Conservation (phyloP, 2,113 vertebrate genomes). For the Egretta garzetta region DNA sequence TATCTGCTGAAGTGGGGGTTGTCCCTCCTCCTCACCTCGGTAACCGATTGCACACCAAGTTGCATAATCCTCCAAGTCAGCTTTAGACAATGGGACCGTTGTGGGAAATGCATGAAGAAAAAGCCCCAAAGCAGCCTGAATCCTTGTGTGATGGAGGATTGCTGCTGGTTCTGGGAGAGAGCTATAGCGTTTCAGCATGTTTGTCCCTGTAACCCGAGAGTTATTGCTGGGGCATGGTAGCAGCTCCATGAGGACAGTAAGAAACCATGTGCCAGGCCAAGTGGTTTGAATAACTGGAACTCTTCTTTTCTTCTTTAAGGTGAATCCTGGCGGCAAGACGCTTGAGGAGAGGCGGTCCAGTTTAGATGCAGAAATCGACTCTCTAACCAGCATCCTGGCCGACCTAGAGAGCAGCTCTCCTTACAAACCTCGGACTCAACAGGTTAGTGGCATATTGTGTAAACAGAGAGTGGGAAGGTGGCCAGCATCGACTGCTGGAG, state of each 20-base stretch:
- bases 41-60: not conserved
- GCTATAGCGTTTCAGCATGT: not conserved
- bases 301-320: slow-evolving; percentile 51
- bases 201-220: not conserved
- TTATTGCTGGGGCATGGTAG: not conserved
- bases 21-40: not conserved
- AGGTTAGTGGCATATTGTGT: slow-evolving; percentile 71
- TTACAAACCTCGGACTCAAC: slow-evolving; percentile 87
- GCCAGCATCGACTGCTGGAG: slow-evolving; percentile 35
- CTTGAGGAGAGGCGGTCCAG: slow-evolving; percentile 93
- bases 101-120: not conserved
- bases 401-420: slow-evolving; percentile 98
- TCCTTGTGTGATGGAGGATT: not conserved
- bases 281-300: not conserved
- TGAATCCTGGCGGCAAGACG: slow-evolving; percentile 88
- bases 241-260: not conserved
- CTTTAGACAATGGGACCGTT: not conserved
- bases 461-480: not conserved
- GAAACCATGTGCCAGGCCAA: not conserved
- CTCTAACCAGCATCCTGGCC: slow-evolving; percentile 92
- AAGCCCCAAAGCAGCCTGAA: not conserved
- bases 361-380: slow-evolving; percentile 96
- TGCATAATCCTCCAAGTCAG: not conserved
- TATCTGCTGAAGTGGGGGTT: accelerated
- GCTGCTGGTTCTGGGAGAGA: not conserved